These are phyloP conservation scores for Cyanoliseus patagonus DNA, from an alignment of 2,113 vertebrate species.

Conservation along the genomic window DNA sequence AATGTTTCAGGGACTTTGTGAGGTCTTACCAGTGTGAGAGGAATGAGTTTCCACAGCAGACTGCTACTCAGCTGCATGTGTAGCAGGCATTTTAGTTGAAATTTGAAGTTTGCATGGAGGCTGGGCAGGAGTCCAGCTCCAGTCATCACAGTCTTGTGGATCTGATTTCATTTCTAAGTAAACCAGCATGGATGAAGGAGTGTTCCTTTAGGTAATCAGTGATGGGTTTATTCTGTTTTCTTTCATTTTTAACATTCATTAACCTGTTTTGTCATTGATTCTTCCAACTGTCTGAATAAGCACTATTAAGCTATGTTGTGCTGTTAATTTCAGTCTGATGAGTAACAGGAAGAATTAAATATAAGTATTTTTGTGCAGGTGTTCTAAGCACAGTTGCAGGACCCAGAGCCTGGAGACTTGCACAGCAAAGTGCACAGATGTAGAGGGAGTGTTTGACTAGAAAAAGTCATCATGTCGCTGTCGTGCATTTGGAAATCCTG, in stretches of 20 bases:
- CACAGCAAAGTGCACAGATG: too few species aligned
- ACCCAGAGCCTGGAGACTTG: background rate
- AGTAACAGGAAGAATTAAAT: background rate
- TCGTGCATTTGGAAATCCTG: background rate
- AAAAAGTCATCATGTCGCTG: background rate
- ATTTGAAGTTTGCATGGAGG: background rate
- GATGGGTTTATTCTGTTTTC: background rate
- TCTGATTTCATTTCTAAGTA: background rate
- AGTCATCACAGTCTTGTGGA: background rate
- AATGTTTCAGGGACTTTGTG: background rate
- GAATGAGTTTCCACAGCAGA: background rate
- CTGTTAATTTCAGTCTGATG: background rate
- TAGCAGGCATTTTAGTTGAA: background rate
- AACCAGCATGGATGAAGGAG: background rate
- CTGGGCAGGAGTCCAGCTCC: background rate
- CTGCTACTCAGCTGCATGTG: background rate
- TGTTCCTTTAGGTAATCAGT: background rate
- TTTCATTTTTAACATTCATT: background rate
- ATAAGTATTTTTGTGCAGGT: background rate
- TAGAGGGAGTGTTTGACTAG: fast-evolving
- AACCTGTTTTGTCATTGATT: background rate
- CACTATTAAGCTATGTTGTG: background rate
- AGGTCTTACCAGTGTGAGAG: background rate
- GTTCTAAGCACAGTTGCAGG: background rate
- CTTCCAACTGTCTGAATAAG: background rate